Evolutionary conservation across 2,113 vertebrate genomes (phyloP).

Genomic region (Pomatostomus ruficeps): DNA sequence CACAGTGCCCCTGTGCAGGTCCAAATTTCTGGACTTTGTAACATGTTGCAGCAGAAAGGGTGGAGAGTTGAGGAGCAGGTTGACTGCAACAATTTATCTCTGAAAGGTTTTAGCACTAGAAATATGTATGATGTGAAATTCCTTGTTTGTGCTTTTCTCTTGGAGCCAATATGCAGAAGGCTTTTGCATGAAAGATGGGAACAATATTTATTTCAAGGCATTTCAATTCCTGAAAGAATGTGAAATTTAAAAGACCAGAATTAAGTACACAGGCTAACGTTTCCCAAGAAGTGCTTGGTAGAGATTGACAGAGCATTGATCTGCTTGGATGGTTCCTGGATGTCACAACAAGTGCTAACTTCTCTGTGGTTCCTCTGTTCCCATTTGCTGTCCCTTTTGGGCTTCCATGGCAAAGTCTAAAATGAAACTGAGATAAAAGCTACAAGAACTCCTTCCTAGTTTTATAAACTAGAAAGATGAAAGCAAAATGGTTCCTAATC

Average conservation of each 20-base stretch:
- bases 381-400: neutral
- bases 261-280: neutral
- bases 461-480: neutral
- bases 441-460: neutral
- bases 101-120: neutral
- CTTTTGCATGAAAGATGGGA: neutral
- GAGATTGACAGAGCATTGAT: neutral
- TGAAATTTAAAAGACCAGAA: neutral
- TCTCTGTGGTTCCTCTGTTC: neutral
- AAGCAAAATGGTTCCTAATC: neutral
- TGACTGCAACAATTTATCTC: neutral
- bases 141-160: neutral
- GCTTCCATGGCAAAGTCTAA: neutral
- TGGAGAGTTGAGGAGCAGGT: neutral
- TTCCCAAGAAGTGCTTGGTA: neutral
- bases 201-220: neutral
- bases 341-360: neutral
- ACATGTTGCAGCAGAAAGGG: neutral
- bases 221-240: neutral
- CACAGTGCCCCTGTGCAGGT: neutral
- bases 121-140: neutral
- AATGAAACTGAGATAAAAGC: neutral
- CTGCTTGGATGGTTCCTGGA: neutral
- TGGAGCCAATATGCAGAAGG: neutral
- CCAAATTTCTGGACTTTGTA: neutral